These are phyloP conservation scores for Mylabris sibirica DNA, from an alignment of 2,888 invertebrate genomes.

Conservation along the genomic window DNA sequence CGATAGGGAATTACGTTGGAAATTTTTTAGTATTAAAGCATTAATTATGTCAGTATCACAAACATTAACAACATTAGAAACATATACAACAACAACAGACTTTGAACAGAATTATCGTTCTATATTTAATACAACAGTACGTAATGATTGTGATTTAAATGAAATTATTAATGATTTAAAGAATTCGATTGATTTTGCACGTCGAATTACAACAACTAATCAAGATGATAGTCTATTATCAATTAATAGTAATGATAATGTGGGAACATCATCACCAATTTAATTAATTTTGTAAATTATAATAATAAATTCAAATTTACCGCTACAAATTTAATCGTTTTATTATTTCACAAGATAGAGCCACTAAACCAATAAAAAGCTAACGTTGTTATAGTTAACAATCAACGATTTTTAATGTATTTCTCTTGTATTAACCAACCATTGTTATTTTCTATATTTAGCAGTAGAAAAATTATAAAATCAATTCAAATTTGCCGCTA, in stretches of 20 bases:
- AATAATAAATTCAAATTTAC: no score
- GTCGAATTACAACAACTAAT: neutral
- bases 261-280: neutral
- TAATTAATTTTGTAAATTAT: neutral
- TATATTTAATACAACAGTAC: neutral
- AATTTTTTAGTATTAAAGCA: neutral
- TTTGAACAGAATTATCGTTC: neutral
- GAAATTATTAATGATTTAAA: neutral
- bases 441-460: no score
- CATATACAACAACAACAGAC: neutral
- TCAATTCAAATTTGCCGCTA: no score
- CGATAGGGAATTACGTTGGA: neutral
- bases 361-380: no score
- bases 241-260: neutral
- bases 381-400: no score
- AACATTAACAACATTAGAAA: neutral
- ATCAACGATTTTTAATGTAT: no score
- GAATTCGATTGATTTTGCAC: neutral
- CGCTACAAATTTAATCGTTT: no score
- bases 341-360: no score
- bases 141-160: neutral
- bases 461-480: no score
- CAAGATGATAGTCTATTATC: neutral
- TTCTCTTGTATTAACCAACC: no score
- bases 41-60: neutral